These are phyloP conservation scores for Schizaphis graminum DNA, from an alignment of 2,888 invertebrate species.

Conservation along the genomic window DNA sequence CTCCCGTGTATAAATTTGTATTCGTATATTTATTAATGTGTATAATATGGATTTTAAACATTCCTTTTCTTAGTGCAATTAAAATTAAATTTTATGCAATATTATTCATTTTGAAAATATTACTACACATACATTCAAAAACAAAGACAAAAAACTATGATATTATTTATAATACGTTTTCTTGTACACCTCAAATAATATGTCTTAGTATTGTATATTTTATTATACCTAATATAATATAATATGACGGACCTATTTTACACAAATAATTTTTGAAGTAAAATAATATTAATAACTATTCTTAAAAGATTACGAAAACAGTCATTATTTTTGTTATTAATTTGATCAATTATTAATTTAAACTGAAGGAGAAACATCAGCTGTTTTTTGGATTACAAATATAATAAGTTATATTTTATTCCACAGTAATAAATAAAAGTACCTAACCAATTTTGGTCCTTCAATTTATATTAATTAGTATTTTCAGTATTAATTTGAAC, in stretches of 20 bases:
- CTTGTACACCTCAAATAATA: not conserved
- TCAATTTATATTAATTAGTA: not conserved
- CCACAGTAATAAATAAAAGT: not conserved
- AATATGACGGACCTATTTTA: not conserved
- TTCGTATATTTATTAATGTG: not conserved
- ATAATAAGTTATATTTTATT: not conserved
- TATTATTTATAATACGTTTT: not conserved
- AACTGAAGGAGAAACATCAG: not conserved
- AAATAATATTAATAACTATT: not conserved
- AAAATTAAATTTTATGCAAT: too few relatives aligned
- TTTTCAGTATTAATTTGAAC: not conserved
- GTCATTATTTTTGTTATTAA: not conserved
- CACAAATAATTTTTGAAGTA: not conserved
- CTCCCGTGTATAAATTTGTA: not conserved
- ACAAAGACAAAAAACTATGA: not conserved
- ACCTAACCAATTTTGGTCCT: not conserved
- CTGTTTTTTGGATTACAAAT: not conserved
- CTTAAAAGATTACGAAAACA: not conserved
- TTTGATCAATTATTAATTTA: not conserved
- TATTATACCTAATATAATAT: not conserved
- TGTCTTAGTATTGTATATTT: not conserved
- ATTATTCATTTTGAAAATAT: too few relatives aligned
- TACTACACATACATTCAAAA: not conserved
- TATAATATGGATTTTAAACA: not conserved
- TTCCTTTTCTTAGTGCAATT: not conserved